Percentiles rank a stretch among this genome's conserved stretches.
These are phyloP conservation scores for Noctua pronuba DNA, from an alignment of 2,888 invertebrate genomes.

Conservation along the genomic window DNA sequence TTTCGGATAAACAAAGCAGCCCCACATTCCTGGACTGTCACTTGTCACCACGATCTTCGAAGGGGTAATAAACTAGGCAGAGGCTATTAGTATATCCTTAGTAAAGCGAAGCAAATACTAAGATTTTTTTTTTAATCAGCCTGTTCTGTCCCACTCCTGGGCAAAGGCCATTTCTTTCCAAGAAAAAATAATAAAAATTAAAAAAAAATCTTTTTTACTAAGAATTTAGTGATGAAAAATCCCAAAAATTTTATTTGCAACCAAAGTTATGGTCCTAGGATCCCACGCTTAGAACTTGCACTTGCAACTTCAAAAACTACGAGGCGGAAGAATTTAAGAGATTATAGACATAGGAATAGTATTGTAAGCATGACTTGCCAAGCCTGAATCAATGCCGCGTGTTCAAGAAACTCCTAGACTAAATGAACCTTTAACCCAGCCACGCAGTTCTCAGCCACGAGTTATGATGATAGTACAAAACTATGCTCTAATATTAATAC, in stretches of 20 bases:
- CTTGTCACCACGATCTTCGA: not conserved
- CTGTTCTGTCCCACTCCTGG: no score
- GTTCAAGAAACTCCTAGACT: no score
- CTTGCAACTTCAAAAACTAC: not conserved
- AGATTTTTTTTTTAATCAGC: no score
- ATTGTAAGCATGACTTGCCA: not conserved
- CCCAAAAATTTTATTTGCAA: not conserved
- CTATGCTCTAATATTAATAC: slow-evolving; percentile 12
- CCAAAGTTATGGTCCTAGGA: not conserved
- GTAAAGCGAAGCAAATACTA: no score
- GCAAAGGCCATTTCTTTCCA: no score
- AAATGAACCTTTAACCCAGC: not conserved
- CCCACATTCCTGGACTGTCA: not conserved
- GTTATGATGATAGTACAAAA: not conserved
- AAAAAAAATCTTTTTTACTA: no score
- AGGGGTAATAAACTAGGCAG: not conserved
- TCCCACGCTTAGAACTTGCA: not conserved
- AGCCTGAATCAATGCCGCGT: slow-evolving; percentile 36
- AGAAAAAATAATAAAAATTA: no score
- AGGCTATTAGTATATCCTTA: not conserved
- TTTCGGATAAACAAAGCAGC: not conserved
- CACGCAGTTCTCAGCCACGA: not conserved
- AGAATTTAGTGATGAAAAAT: not conserved
- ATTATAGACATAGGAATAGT: not conserved
- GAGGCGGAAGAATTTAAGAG: not conserved